These are phyloP conservation scores for Amphimallon solstitiale DNA, from an alignment of 2,888 invertebrate species.

Conservation along the genomic window DNA sequence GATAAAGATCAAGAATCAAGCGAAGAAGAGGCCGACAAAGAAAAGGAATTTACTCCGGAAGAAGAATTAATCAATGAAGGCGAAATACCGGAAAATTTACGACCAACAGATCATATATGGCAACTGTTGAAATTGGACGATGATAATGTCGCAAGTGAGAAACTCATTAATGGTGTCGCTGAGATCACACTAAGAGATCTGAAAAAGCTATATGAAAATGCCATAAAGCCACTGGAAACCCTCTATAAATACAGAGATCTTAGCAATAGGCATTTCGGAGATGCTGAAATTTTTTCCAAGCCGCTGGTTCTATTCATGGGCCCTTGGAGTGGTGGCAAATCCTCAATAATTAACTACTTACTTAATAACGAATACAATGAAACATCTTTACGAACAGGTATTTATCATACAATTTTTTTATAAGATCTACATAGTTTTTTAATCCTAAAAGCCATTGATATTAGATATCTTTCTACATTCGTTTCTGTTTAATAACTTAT, in stretches of 20 bases:
- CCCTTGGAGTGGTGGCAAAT: slow-evolving; percentile 97
- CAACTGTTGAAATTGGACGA: slow-evolving; percentile 83
- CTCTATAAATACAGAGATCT: slow-evolving; percentile 91
- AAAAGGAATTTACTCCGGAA: slow-evolving; percentile 65
- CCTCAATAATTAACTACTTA: slow-evolving; percentile 92
- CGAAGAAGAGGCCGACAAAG: slow-evolving; percentile 45
- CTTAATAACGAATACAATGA: slow-evolving; percentile 86
- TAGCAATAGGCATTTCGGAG: slow-evolving; percentile 91
- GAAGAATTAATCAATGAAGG: slow-evolving; percentile 72
- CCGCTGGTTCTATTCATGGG: slow-evolving; percentile 94
- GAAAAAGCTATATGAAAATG: slow-evolving; percentile 85
- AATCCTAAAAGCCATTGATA: no score
- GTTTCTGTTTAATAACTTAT: no score
- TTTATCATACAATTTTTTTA: no score
- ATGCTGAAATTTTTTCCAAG: slow-evolving; percentile 94
- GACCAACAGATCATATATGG: slow-evolving; percentile 82
- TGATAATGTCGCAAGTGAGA: slow-evolving; percentile 76
- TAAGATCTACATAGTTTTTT: no score
- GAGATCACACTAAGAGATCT: slow-evolving; percentile 84
- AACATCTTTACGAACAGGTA: slow-evolving; percentile 88
- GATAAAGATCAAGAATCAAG: slow-evolving; percentile 44
- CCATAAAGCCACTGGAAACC: slow-evolving; percentile 90
- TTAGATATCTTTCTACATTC: no score
- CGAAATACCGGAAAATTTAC: slow-evolving; percentile 79
- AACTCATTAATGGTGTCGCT: slow-evolving; percentile 76